Evolutionary conservation across 1,140 invertebrate species (phyloP).

Genomic region (Drosophila setifemur): DNA sequence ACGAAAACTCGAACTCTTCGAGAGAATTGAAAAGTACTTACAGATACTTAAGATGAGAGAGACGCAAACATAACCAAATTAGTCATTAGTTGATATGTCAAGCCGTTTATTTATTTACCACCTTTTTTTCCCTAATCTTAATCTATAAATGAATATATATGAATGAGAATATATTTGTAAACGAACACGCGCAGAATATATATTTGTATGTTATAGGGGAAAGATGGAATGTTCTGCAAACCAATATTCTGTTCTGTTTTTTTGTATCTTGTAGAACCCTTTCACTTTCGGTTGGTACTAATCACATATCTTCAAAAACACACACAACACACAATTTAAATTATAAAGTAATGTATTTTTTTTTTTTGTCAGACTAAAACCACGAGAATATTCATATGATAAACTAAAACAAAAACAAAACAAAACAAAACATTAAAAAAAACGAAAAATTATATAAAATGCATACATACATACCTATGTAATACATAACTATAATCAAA

Average conservation of each 20-base stretch:
- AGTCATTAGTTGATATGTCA: constrained; percentile 76
- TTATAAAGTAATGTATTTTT: constrained; percentile 36
- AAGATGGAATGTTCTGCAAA: neutral
- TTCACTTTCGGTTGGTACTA: constrained; percentile 13
- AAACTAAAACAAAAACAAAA: constrained; percentile 4
- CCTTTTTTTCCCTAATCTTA: constrained; percentile 46
- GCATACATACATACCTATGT: constrained; percentile 17
- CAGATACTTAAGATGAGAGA: constrained; percentile 32
- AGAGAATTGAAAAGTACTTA: constrained; percentile 35
- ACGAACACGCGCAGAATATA: constrained; percentile 16
- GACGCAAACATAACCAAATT: constrained; percentile 78
- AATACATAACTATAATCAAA: constrained; percentile 39
- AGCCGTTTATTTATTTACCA: constrained; percentile 62
- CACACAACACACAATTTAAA: constrained; percentile 18
- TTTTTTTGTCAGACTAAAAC: constrained; percentile 42
- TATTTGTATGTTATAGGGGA: constrained; percentile 37
- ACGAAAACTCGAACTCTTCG: constrained; percentile 6
- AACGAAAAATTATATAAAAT: constrained; percentile 9
- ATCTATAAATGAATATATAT: constrained; percentile 51
- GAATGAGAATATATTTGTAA: constrained; percentile 14
- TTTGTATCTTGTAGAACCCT: constrained; percentile 1
- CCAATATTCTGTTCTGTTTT: neutral
- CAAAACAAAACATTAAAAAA: neutral
- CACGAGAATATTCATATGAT: constrained; percentile 47
- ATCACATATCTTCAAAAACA: constrained; percentile 46